These are phyloP conservation scores for Myopa tessellatipennis DNA, from an alignment of 2,888 invertebrate species.

Conservation along the genomic window DNA sequence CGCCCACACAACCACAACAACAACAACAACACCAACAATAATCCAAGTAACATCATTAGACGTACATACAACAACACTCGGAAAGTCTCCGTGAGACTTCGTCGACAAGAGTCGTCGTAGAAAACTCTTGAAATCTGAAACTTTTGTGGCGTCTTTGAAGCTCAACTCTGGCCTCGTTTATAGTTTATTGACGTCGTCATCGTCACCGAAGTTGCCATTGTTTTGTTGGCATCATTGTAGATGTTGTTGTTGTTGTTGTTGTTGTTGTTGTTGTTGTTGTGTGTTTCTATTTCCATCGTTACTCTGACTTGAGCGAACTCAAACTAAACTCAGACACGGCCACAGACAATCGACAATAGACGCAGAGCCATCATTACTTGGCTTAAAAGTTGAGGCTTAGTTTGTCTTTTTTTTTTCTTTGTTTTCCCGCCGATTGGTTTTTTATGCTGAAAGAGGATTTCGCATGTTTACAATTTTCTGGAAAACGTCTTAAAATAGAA, in stretches of 20 bases:
- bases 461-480: not conserved
- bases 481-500: not conserved
- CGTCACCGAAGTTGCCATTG: slow-evolving; percentile 13
- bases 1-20: not conserved
- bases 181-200: slow-evolving; percentile 42
- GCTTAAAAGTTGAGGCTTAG: not conserved
- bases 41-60: not conserved
- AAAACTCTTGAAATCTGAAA: not conserved
- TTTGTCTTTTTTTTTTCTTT: not conserved
- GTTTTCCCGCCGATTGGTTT: not conserved
- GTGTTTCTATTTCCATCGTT: not conserved
- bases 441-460: not conserved
- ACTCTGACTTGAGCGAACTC: not conserved
- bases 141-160: slow-evolving; percentile 1
- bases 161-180: slow-evolving; percentile 44
- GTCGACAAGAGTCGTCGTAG: not conserved
- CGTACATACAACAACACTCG: not conserved
- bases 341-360: not conserved
- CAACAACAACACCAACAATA: not conserved
- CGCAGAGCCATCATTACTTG: not conserved
- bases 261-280: not conserved
- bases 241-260: too few relatives aligned
- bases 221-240: not conserved
- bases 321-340: too few relatives aligned
- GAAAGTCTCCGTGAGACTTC: not conserved